Percentiles rank a stretch among this genome's conserved stretches.
Conservation (phyloP, 1,140 invertebrate species). For the Drosophila repleta region DNA sequence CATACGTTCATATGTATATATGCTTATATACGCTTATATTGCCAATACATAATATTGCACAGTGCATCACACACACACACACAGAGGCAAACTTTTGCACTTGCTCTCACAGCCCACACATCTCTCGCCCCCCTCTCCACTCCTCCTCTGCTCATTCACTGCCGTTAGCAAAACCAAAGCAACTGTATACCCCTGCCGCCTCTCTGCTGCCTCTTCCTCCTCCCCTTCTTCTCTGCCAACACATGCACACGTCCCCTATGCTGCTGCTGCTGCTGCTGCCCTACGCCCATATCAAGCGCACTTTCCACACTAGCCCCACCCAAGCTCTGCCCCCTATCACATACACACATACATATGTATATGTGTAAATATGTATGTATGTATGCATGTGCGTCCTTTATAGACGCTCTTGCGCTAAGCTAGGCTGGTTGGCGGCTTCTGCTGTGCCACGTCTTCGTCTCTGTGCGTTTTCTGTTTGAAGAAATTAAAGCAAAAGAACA, state of each 20-base stretch:
- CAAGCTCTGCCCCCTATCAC: background rate
- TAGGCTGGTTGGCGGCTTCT: constrained; percentile 19
- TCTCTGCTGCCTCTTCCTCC: background rate
- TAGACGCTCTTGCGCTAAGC: constrained; percentile 13
- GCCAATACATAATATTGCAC: constrained; percentile 29
- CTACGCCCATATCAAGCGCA: constrained; percentile 1
- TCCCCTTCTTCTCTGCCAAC: background rate
- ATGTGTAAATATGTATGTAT: background rate
- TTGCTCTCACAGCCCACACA: background rate
- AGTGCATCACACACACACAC: constrained; percentile 7
- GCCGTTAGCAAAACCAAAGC: background rate
- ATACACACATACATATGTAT: constrained; percentile 1
- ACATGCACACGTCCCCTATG: background rate
- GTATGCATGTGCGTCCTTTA: background rate
- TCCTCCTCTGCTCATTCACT: background rate
- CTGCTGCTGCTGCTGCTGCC: background rate
- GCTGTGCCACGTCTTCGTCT: constrained; percentile 35
- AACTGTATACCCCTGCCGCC: background rate
- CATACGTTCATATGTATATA: constrained; percentile 4
- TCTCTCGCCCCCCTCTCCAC: no score
- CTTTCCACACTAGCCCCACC: constrained; percentile 5
- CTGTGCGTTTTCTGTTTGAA: constrained; percentile 36
- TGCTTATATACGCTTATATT: constrained; percentile 22
- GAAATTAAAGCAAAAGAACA: constrained; percentile 44
- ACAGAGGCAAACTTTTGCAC: constrained; percentile 1